Base-by-base conservation (phyloP, 1,140 invertebrate species). In the Solen grandis region DNA sequence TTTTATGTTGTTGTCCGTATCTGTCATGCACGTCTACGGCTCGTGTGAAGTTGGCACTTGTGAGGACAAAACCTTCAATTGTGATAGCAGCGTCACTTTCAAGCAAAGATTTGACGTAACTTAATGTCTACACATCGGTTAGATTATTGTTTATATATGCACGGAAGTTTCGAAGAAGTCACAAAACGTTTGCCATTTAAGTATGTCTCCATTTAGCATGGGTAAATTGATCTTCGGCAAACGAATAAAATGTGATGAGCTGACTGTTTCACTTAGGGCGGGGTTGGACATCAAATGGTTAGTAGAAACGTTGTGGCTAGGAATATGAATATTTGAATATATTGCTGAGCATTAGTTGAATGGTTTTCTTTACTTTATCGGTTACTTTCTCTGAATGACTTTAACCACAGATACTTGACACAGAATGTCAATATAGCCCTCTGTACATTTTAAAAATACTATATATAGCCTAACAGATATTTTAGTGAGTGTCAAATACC, bases 161-260 rank as follows among this genome's bases (percentile, higher is more conserved):
- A 83, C 57, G 35, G 75, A 8, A 10, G 68, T 36, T 27, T 83
- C 27, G 54, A 50, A 73, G 4, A 22, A 19, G 41, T 83, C 74
- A 50, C 50, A 78, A 50, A 83, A 69, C 2, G 76, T 35, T 50
- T 77, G 81, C 68, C 81, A 78, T 1, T 31, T 57, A 16, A 83
- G 38, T n/a, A 73, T 5, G 41, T 83, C 68, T 0, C 74, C 81
- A 60, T 72, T 29, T 59, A 78, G 78, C 16, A 33, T 55, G 1
- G 55, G 68, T 4, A 83, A n/a, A n/a, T 36, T 57, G 13, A 83
- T 62, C 59, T 78, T 75, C 29, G 72, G 80, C n/a, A 82, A 36
- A 22, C 57, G 50, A 31, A 36, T n/a, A 52, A n/a, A 63, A 5
- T 36, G 14, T 10, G 36, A 46, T 16, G 63, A n/a, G 31, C 50